A percentile compares a stretch with the other conserved stretches of the same genome.
Conservation (phyloP, 2,797 vertebrate species). For the Microctenopoma lineatum region DNA sequence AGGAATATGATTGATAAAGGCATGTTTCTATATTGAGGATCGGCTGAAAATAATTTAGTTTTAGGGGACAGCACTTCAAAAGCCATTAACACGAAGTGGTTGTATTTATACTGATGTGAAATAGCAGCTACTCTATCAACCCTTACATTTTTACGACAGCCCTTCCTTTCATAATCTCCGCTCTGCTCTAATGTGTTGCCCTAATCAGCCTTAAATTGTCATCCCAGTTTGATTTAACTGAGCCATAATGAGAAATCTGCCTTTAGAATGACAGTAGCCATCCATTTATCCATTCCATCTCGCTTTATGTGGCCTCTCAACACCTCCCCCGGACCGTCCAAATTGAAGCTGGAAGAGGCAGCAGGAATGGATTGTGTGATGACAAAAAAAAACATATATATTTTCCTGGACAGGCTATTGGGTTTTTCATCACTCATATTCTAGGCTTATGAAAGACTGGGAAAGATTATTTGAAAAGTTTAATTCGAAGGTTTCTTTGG, state of each 20-base stretch:
- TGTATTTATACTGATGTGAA: conserved; percentile 70
- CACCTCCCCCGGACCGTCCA: conserved; percentile 39
- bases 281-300: conserved; percentile 67
- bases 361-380: conserved; percentile 41
- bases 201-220: conserved; percentile 78
- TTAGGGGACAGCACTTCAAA: conserved; percentile 59
- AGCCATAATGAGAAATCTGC: conserved; percentile 74
- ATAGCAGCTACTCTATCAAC: conserved; percentile 65
- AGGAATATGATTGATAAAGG: conserved; percentile 52
- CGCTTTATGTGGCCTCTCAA: conserved; percentile 36
- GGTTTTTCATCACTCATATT: conserved; percentile 55
- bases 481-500: conserved; percentile 47
- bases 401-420: conserved; percentile 49
- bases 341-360: conserved; percentile 54
- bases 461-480: conserved; percentile 51
- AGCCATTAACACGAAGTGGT: conserved; percentile 59
- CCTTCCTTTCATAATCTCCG: conserved; percentile 60
- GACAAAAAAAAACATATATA: conserved; percentile 45
- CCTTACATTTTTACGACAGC: conserved; percentile 60
- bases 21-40: conserved; percentile 40
- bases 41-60: conserved; percentile 57
- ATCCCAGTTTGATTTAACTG: conserved; percentile 74
- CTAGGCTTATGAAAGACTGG: conserved; percentile 40
- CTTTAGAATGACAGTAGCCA: conserved; percentile 68
- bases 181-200: conserved; percentile 67